phyloP scores from a whole-genome alignment of 2,113 vertebrate genomes.

The Epinephelus lanceolatus region DNA sequence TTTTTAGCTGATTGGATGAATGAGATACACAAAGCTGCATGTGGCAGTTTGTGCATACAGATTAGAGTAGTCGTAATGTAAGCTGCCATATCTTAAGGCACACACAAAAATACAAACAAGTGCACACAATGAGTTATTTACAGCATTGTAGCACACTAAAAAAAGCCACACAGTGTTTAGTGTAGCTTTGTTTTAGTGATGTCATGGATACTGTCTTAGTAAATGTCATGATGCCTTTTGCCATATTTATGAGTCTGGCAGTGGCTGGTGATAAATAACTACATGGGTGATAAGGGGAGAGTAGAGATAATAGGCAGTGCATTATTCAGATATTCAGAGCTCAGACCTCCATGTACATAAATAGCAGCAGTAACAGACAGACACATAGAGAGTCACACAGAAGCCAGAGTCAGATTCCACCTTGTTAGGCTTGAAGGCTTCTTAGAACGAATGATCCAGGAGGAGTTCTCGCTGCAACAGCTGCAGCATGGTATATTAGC shows the following conservation, averaged over 20 bases:
- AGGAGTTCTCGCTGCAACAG: not conserved
- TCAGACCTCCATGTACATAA: slow-evolving; percentile 3
- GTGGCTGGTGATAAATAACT: slow-evolving; percentile 17
- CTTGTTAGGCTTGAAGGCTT: slow-evolving; percentile 4
- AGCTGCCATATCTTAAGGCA: slow-evolving; percentile 14
- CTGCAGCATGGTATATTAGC: slow-evolving; percentile 7
- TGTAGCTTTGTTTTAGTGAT: not conserved
- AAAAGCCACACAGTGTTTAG: not conserved
- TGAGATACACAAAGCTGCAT: slow-evolving; percentile 27
- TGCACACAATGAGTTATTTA: slow-evolving; percentile 1
- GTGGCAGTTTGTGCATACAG: slow-evolving; percentile 22
- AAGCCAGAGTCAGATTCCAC: not conserved
- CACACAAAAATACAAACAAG: not conserved
- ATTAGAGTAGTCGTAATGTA: slow-evolving; percentile 21
- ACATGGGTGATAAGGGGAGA: not conserved
- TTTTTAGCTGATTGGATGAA: slow-evolving; percentile 49
- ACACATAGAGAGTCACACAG: not conserved
- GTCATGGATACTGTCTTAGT: not conserved
- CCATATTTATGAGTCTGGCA: not conserved
- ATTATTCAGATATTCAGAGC: slow-evolving; percentile 7
- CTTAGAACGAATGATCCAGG: slow-evolving; percentile 14
- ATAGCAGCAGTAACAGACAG: not conserved
- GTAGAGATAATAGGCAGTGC: not conserved
- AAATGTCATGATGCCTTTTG: not conserved
- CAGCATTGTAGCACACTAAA: not conserved